Evolutionary conservation across 2,113 vertebrate genomes (phyloP), one percentile per base, ranked within the genome.

Genomic region (Hippocampus guttulatus): DNA sequence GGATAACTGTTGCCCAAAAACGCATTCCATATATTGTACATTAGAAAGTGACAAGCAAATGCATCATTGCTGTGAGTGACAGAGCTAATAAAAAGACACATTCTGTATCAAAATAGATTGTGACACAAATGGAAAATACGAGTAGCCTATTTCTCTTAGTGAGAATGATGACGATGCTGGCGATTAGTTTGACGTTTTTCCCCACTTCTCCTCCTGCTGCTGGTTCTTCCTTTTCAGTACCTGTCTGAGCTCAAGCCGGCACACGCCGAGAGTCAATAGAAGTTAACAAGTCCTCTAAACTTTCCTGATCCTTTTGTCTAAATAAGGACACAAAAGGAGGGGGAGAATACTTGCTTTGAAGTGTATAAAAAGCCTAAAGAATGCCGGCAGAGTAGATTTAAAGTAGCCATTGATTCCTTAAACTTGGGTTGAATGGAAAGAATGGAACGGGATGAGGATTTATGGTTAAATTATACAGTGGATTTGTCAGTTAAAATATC

Each of bases 401-500:
- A 97, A 97, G 94, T 95, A 95, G 95, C 93, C 94, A 92, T 93
- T 94, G 95, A 95, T 96, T 95, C 94, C 94, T 94, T 94, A 95
- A 96, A 85, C 93, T 94, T 91, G 88, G 93, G 91, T 92, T 96
- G 96, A 94, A 96, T 93, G 89, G 82, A 65, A 90, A 93, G 96
- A 95, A 96, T 96, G 95, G 92, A 92, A 94, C 92, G 92, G 93
- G 94, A 92, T 92, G 87, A 94, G 94, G 95, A 98, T 99, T 98
- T 98, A 99, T 99, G 96, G 96, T 93, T 85, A 95, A 98, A 99
- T 99, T 99, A 99, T 99, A 97, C 97, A 96, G 96, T 96, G 95
- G 94, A 96, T 98, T 96, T 99, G 96, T 98, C 97, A 98, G 94
- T 98, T 96, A 96, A 99, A 98, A 98, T 97, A 98, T 99, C 96